Percentiles rank a stretch among this genome's conserved stretches.
Conservation (phyloP, 2,113 vertebrate species). For the Ammodytes marinus region DNA sequence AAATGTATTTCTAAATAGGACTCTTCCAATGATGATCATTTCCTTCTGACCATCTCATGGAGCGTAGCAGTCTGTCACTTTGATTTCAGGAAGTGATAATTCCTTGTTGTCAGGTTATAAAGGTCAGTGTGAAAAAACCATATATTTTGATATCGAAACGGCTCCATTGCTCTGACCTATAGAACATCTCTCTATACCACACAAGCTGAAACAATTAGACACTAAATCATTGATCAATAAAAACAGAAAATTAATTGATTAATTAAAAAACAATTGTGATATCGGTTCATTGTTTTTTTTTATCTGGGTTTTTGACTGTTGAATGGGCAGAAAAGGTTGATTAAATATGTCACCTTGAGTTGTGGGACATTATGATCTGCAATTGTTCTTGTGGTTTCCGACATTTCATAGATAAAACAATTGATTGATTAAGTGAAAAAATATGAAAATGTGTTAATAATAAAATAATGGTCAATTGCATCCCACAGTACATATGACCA, state of each 20-base stretch:
- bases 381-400: not conserved
- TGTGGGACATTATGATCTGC: not conserved
- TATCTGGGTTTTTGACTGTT: not conserved
- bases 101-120: slow-evolving; percentile 9
- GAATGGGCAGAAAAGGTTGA: not conserved
- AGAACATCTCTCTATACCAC: not conserved
- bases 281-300: too few species aligned
- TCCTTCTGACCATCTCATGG: not conserved
- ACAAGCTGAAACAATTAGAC: not conserved
- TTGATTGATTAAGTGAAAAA: not conserved
- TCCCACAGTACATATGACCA: too few species aligned
- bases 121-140: slow-evolving; percentile 12
- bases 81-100: slow-evolving; percentile 9
- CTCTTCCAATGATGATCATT: slow-evolving; percentile 13
- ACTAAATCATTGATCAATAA: not conserved
- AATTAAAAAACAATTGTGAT: too few species aligned
- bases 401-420: not conserved
- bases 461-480: not conserved
- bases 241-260: not conserved
- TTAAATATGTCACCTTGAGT: not conserved
- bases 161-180: not conserved
- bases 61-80: slow-evolving; percentile 1
- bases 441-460: not conserved
- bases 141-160: slow-evolving; percentile 9
- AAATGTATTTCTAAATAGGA: not conserved